Conservation (phyloP, 2,888 invertebrate species). For the Acleris emargana region DNA sequence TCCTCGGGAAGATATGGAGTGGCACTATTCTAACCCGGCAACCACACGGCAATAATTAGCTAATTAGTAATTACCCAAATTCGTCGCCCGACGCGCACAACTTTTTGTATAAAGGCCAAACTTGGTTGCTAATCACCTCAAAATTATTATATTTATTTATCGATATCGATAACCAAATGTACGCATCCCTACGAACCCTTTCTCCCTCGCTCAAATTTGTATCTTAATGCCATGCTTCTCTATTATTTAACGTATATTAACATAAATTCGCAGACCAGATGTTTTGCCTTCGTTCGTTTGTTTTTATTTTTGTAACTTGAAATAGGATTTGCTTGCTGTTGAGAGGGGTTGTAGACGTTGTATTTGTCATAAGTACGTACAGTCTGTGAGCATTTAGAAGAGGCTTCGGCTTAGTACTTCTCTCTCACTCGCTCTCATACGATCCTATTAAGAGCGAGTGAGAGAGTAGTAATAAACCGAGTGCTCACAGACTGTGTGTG, state of each 20-base stretch:
- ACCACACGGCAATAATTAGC: too few relatives aligned
- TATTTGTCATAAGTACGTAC: too few relatives aligned
- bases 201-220: conserved; percentile 60
- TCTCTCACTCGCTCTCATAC: too few relatives aligned
- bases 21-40: too few relatives aligned
- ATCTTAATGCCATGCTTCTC: conserved; percentile 62
- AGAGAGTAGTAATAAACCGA: too few relatives aligned
- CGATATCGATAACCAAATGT: conserved; percentile 22
- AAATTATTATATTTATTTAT: not conserved
- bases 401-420: too few relatives aligned
- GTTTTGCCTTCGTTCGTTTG: conserved; percentile 35
- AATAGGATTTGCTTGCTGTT: conserved; percentile 1
- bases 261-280: conserved; percentile 50
- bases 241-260: conserved; percentile 66
- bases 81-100: too few relatives aligned
- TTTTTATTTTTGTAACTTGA: conserved; percentile 25
- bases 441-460: too few relatives aligned
- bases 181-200: conserved; percentile 51
- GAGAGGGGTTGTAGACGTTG: not conserved
- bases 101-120: not conserved
- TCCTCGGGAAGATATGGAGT: too few relatives aligned
- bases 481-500: too few relatives aligned
- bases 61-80: too few relatives aligned
- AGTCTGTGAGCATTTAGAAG: too few relatives aligned
- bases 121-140: not conserved